Evolutionary conservation across 2,797 vertebrate genomes (phyloP).

Genomic region (Eulemur albifrons): DNA sequence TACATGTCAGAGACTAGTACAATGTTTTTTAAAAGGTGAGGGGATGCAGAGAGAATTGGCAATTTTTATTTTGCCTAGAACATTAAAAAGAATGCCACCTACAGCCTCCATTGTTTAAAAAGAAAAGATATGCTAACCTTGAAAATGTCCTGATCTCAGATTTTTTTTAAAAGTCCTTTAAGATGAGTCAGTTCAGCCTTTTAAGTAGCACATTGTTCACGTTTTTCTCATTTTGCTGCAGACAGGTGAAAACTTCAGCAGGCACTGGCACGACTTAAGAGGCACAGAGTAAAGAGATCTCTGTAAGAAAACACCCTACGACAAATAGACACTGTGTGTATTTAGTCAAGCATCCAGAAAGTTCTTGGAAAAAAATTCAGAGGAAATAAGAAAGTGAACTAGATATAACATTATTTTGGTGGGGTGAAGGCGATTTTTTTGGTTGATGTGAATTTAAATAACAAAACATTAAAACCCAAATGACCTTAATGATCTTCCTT

Average conservation of each 20-base stretch:
- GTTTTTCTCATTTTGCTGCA: background rate
- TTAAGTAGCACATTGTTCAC: fast-evolving
- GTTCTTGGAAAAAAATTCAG: background rate
- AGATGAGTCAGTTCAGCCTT: background rate
- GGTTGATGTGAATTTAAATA: slow-evolving; percentile 8
- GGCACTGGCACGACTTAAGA: background rate
- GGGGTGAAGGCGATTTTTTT: background rate
- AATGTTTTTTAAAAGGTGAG: background rate
- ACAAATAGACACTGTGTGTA: background rate
- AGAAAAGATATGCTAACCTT: background rate
- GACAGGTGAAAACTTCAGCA: background rate
- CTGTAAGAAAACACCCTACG: background rate
- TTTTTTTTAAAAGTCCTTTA: background rate
- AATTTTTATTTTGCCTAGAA: background rate
- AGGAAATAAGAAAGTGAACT: background rate
- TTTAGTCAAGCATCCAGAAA: background rate
- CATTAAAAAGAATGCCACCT: background rate
- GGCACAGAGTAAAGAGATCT: background rate
- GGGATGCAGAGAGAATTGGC: background rate
- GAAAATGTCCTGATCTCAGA: background rate
- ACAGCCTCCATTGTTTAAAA: background rate
- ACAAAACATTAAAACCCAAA: background rate
- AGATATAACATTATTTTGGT: background rate
- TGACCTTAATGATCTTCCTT: background rate
- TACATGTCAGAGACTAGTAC: background rate